Base-by-base conservation (phyloP, 2,113 vertebrate species). In the Proteles cristata region DNA sequence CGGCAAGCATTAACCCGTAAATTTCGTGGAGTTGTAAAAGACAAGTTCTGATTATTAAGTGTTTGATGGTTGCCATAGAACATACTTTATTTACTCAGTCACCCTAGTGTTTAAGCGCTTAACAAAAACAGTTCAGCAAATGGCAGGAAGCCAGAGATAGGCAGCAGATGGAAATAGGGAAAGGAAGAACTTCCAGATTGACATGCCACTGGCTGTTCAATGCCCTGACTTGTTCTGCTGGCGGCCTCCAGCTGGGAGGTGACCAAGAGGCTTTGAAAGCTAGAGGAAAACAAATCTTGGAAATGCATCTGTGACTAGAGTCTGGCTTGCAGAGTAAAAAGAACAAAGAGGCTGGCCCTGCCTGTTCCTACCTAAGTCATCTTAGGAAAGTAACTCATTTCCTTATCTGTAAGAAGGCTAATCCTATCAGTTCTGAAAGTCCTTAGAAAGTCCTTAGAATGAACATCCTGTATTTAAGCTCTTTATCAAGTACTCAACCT, bases 101-200 rank as follows among this genome's bases (percentile, higher is more conserved):
- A 68, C 94, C 89, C 86, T 76, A 58, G 94, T 86, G 69, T 86
- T 94, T 74, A 97, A 93, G 53, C 82, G 55, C 69, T 81, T 92
- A 65, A 87, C 55, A 66, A 73, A 96, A 96, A 93, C 76, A 96
- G 55, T 55, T 90, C 74, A 58, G 79, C 71, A 82, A 53, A 21
- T 92, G 89, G 45, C 77, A 68, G 33, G 71, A 95, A 80, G 96
- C 66, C 93, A 92, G 79, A 85, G 79, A 68, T 63, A n/a, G 35
- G 12, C 7, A 96, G 85, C 23, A 19, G 11, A 7, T 58, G 39
- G 65, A 87, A 66, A 61, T 1, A 39, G 23, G 83, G 28, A 50
- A 87, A 93, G 82, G 71, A 83, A 73, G 50, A 61, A 43, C 7
- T 61, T 88, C 11, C 50, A n/a, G 63, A 4, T 8, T 35, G 58